phyloP scores from a whole-genome alignment of 2,888 invertebrate genomes.

The Meta bourneti region DNA sequence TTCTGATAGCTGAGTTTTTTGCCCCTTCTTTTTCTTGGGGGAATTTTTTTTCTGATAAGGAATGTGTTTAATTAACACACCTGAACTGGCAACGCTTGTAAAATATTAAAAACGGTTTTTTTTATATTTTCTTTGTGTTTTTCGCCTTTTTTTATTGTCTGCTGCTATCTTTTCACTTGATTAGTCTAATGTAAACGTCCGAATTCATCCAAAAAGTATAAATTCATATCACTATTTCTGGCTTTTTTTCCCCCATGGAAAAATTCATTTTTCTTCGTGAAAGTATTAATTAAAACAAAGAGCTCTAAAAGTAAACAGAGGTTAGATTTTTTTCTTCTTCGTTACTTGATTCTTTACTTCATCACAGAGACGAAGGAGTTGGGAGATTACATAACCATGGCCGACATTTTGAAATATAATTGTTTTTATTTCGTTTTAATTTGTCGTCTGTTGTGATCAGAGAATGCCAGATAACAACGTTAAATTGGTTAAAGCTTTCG shows the following conservation, averaged over 20 bases:
- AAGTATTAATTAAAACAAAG: constrained; percentile 76
- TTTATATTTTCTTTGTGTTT: constrained; percentile 35
- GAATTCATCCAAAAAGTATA: constrained; percentile 74
- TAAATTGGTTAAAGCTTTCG: constrained; percentile 64
- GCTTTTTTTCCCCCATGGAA: constrained; percentile 40
- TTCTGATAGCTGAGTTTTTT: constrained; percentile 75
- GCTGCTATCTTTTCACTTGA: constrained; percentile 73
- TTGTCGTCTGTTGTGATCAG: constrained; percentile 71
- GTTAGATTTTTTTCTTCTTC: constrained; percentile 24
- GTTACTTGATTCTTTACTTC: not conserved
- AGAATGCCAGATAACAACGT: constrained; percentile 67
- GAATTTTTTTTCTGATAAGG: constrained; percentile 67
- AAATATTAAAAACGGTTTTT: constrained; percentile 66
- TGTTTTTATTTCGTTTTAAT: constrained; percentile 76
- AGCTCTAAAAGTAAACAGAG: constrained; percentile 60
- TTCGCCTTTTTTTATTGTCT: constrained; percentile 34
- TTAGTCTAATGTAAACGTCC: constrained; percentile 75
- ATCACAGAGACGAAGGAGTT: constrained; percentile 22
- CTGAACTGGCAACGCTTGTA: constrained; percentile 74
- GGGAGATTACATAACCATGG: constrained; percentile 64
- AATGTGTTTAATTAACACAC: constrained; percentile 76
- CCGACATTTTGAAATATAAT: constrained; percentile 73
- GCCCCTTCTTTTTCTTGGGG: constrained; percentile 26
- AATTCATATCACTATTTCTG: constrained; percentile 73
- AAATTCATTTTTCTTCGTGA: constrained; percentile 72